Conservation (phyloP, 1,140 invertebrate genomes). For the Zaprionus capensis region DNA sequence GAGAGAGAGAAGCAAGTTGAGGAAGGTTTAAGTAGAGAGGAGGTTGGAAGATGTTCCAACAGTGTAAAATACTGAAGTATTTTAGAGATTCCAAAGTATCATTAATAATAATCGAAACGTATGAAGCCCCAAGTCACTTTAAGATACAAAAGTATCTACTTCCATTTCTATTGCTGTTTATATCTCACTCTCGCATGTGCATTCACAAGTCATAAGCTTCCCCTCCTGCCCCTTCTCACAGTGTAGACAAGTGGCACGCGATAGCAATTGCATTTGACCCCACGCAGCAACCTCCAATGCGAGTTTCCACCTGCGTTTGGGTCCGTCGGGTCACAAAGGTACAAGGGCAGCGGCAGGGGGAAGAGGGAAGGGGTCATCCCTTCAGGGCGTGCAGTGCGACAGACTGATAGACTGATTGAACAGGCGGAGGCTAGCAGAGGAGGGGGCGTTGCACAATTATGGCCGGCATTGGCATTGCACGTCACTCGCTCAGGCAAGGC, state of each 20-base stretch:
- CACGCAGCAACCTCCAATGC: slow-evolving; percentile 20
- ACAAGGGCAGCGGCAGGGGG: neutral
- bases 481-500: slow-evolving; percentile 35
- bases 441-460: slow-evolving; percentile 37
- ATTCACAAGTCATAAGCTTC: no score
- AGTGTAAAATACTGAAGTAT: neutral
- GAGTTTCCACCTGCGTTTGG: slow-evolving; percentile 31
- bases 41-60: neutral
- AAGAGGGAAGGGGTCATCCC: neutral
- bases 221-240: slow-evolving; percentile 1
- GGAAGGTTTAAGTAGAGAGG: neutral
- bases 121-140: no score
- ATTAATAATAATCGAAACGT: no score
- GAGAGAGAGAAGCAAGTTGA: neutral
- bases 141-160: no score
- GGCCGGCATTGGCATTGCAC: slow-evolving; percentile 37
- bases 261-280: slow-evolving; percentile 35
- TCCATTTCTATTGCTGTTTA: neutral
- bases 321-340: neutral
- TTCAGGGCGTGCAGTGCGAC: neutral
- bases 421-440: slow-evolving; percentile 1
- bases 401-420: slow-evolving; percentile 30
- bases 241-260: slow-evolving; percentile 22
- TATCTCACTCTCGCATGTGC: neutral
- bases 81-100: no score